These are phyloP conservation scores for Polypterus senegalus DNA, from an alignment of 2,113 vertebrate species.

Conservation along the genomic window DNA sequence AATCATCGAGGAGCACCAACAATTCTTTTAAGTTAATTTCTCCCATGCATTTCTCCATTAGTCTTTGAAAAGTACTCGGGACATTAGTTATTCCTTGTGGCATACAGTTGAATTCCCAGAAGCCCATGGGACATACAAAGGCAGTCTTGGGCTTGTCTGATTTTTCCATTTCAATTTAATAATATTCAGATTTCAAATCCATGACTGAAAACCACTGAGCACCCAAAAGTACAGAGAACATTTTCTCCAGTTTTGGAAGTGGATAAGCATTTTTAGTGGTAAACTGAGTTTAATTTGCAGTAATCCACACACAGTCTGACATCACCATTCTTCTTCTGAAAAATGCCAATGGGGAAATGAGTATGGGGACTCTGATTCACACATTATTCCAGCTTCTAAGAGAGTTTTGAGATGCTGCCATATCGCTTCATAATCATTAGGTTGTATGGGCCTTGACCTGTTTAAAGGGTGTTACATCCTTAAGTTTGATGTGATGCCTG, in stretches of 20 bases:
- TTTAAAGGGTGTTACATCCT: too few species aligned
- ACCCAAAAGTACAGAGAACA: constrained; percentile 2
- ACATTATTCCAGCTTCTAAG: too few species aligned
- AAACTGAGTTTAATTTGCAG: background rate
- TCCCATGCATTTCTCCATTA: constrained; percentile 1
- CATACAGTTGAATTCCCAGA: background rate
- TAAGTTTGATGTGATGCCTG: too few species aligned
- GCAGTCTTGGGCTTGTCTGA: too few species aligned
- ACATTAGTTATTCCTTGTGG: background rate
- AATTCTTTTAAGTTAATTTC: background rate
- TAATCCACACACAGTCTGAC: constrained; percentile 5
- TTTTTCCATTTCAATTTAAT: too few species aligned
- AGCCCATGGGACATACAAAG: too few species aligned
- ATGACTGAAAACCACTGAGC: constrained; percentile 7
- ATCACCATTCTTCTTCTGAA: constrained; percentile 2
- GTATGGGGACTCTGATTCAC: too few species aligned
- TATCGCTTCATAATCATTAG: too few species aligned
- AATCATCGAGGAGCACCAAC: background rate
- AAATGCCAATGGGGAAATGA: too few species aligned
- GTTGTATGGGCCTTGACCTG: too few species aligned
- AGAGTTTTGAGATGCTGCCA: too few species aligned
- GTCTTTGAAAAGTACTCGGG: constrained; percentile 1
- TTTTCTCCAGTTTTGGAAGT: background rate
- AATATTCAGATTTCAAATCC: background rate
- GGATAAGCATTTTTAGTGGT: too few species aligned